Conservation (phyloP, 2,797 vertebrate genomes). For the Pampus argenteus region DNA sequence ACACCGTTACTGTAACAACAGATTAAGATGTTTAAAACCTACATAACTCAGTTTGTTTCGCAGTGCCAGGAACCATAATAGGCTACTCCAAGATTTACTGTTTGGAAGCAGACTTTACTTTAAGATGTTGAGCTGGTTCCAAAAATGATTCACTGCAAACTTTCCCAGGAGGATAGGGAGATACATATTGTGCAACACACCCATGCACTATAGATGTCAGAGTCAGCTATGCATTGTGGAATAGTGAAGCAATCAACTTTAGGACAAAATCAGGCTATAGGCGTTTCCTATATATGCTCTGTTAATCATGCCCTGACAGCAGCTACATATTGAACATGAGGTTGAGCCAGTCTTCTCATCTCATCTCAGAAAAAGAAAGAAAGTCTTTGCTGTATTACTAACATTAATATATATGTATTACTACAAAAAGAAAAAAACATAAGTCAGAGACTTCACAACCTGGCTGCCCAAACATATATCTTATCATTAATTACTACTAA, state of each 20-base stretch:
- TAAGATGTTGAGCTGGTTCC: constrained; percentile 39
- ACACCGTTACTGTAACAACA: constrained; percentile 59
- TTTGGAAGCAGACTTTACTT: constrained; percentile 38
- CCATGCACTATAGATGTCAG: background rate
- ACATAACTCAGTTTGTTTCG: background rate
- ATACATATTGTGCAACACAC: constrained; percentile 22
- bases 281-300: no score
- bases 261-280: no score
- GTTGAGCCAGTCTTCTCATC: background rate
- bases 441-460: background rate
- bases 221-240: background rate
- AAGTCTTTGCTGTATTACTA: no score
- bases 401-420: background rate
- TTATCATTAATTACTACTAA: background rate
- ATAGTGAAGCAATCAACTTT: background rate
- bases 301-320: background rate
- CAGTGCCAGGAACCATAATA: constrained; percentile 39
- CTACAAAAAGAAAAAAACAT: background rate
- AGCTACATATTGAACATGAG: background rate
- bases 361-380: no score
- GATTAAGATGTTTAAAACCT: constrained; percentile 35
- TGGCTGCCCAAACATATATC: background rate
- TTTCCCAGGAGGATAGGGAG: constrained; percentile 25
- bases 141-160: constrained; percentile 40
- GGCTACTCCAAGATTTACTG: constrained; percentile 34